Evolutionary conservation across 2,888 invertebrate genomes (phyloP).

Genomic region (Papilio demoleus): DNA sequence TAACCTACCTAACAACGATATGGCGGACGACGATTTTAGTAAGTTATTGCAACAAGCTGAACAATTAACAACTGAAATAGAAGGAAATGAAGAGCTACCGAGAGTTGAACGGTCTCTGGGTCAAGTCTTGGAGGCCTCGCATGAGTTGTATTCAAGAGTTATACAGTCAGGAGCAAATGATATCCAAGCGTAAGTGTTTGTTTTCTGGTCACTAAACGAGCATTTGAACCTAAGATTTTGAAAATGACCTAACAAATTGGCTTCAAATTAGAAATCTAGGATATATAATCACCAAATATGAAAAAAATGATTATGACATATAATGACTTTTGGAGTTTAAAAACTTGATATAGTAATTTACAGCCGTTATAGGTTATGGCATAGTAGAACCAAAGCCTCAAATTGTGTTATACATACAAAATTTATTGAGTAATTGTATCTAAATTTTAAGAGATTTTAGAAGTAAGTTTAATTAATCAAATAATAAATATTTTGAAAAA

Average conservation of each 20-base stretch:
- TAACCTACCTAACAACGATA: constrained; percentile 63
- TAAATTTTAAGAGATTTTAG: too few species aligned
- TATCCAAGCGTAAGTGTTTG: constrained; percentile 92
- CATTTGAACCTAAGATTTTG: background rate
- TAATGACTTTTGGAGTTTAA: too few species aligned
- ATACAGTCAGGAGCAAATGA: constrained; percentile 94
- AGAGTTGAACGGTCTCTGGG: constrained; percentile 94
- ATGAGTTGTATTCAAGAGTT: constrained; percentile 93
- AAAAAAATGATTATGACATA: too few species aligned
- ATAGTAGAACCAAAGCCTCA: too few species aligned
- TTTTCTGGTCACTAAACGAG: background rate
- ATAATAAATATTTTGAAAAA: too few species aligned
- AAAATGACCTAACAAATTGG: background rate
- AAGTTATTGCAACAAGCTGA: constrained; percentile 96
- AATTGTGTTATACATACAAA: too few species aligned
- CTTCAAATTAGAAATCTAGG: background rate
- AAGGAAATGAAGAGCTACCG: constrained; percentile 92
- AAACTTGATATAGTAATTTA: too few species aligned
- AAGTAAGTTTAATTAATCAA: too few species aligned
- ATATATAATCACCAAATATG: background rate
- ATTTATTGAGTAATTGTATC: too few species aligned
- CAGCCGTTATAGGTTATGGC: too few species aligned
- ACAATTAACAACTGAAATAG: constrained; percentile 94
- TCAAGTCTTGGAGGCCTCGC: constrained; percentile 95
- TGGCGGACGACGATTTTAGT: constrained; percentile 88